Evolutionary conservation across 2,888 invertebrate genomes (phyloP), one percentile per base, ranked within the genome.

Genomic region (Phyllotreta cruciferae): DNA sequence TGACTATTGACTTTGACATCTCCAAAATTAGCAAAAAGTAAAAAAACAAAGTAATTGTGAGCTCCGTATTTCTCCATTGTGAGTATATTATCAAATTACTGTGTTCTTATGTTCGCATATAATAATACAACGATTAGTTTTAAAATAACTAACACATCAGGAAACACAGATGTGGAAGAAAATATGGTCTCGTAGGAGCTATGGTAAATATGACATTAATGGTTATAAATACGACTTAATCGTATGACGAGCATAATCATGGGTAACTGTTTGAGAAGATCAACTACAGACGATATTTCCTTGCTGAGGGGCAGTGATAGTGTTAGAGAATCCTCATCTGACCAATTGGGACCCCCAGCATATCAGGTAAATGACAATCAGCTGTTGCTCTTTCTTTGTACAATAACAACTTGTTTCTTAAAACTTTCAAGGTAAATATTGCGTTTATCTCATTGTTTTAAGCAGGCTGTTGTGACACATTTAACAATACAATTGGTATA

Each of bases 181-280:
- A 58, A 60, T 56, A 60, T 70, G 68, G 62, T 65, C 58, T 65
- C 69, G 63, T 72, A 69, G 63, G 67, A 63, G 63, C 69, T 68
- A 60, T 66, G 60, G 56, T 52, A 69, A 67, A 64, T 70, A 67
- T 68, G 67, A 66, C 66, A 62, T 56, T 69, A 66, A 62, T 70
- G 70, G 57, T 64, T 66, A 53, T 61, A 69, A 72, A 69, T 69
- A 73, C 69, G 66, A 70, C 70, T 69, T 79, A 77, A 75, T 76
- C 73, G 75, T 74, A 73, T 76, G 76, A 78, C 76, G 68, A 74
- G 70, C 71, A 70, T 70, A 73, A 73, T 71, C 71, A 90, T 90
- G 90, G 90, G 90, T 74, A 90, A 90, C 81, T 90, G 90, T 76
- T 82, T 90, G 70, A 89, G 89, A 81, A 85, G 88, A 70, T 85